These are phyloP conservation scores for Drosophila colorata DNA, from an alignment of 2,888 invertebrate genomes.

Conservation along the genomic window DNA sequence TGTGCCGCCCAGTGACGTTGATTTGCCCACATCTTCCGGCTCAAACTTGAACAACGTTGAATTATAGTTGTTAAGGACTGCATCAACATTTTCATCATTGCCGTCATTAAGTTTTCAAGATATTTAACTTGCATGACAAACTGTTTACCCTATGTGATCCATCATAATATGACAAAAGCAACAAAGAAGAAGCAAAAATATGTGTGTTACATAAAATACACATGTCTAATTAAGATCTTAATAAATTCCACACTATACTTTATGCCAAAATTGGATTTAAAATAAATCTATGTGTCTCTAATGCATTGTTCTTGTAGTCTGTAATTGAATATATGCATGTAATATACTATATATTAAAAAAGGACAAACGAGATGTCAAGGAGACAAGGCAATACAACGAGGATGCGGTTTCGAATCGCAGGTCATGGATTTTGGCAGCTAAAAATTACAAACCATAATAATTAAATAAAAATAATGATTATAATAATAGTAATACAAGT, in stretches of 20 bases:
- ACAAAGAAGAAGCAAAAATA: neutral
- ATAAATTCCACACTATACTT: slow-evolving; percentile 12
- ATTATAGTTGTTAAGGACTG: slow-evolving; percentile 85
- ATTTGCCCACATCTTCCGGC: slow-evolving; percentile 90
- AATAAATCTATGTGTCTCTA: slow-evolving; percentile 4
- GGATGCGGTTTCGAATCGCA: too few relatives aligned
- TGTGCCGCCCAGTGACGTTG: slow-evolving; percentile 87
- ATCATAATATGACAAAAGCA: slow-evolving; percentile 50
- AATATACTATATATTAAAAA: neutral
- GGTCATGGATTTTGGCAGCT: too few relatives aligned
- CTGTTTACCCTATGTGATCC: slow-evolving; percentile 48
- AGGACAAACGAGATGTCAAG: too few relatives aligned
- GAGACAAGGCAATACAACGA: too few relatives aligned
- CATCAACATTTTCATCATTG: slow-evolving; percentile 14
- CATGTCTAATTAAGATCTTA: slow-evolving; percentile 3
- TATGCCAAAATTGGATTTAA: slow-evolving; percentile 33
- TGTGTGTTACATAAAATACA: neutral
- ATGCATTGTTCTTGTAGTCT: neutral
- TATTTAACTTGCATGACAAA: slow-evolving; percentile 41
- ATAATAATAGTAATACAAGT: too few relatives aligned
- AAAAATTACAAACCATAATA: too few relatives aligned
- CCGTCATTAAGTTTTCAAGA: slow-evolving; percentile 21
- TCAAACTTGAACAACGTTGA: slow-evolving; percentile 93
- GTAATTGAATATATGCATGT: too few relatives aligned
- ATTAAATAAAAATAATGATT: too few relatives aligned